Base-by-base conservation (phyloP, 1,140 invertebrate genomes). In the Panagrolaimus sp. region DNA sequence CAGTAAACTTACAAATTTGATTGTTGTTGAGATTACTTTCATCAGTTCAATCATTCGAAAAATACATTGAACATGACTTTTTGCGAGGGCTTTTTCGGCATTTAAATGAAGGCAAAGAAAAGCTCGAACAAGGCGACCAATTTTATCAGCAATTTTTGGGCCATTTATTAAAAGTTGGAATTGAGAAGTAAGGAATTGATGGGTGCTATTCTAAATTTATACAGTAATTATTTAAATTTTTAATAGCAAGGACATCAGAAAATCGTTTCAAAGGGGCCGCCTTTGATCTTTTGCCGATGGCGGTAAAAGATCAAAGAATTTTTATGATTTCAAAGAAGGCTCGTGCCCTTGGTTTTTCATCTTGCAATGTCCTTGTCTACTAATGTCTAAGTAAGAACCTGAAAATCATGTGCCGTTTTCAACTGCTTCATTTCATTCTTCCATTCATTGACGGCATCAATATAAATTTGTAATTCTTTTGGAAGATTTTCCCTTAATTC, bases 101-200 rank as follows among this genome's bases (percentile, higher is more conserved):
- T 87, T 85, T 1, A 90, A 88, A 83, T 94, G 91, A 46, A 93
- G 84, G 85, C 92, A 93, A 67, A 91, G 89, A n/a, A 93, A 84
- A 67, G 85, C 84, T 43, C 84, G 83, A 3, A 87, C 83, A 86
- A 85, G 85, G 81, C 89, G 88, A 64, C 79, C 83, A 17, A 87
- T 84, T 65, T 76, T 83, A 72, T 83, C 82, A 14, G 84, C 84
- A 67, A 85, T 84, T 76, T 88, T 87, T 67, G 84, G 73, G 70
- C 88, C 83, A 48, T 87, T 84, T 66, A 87, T 86, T 43, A 89
- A 80, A 10, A 58, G 52, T 10, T 5, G 8, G 1, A 58, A 21
- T 84, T 89, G 87, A 73, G 86, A 85, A 44, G 88, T 68, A 15
- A 92, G 84, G 84, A 92, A 92, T 67, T 80, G 70, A 82, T 90